Conservation (phyloP, 2,797 vertebrate genomes). For the Leontopithecus rosalia region DNA sequence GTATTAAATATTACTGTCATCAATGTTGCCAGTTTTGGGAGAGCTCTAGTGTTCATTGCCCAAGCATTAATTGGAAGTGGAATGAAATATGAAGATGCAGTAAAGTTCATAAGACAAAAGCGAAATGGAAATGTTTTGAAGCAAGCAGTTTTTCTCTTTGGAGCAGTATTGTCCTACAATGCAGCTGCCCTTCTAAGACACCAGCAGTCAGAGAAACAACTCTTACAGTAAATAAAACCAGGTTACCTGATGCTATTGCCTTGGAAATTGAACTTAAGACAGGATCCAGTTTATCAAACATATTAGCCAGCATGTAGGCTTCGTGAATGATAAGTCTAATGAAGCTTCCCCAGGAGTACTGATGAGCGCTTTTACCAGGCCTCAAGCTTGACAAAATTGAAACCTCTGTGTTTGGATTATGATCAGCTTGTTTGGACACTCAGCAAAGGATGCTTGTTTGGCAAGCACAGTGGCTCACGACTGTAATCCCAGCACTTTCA, state of each 20-base stretch:
- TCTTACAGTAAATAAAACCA: not conserved
- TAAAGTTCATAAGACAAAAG: not conserved
- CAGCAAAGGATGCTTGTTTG: not conserved
- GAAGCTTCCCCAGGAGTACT: not conserved
- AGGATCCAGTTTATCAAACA: not conserved
- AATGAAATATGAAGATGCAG: not conserved
- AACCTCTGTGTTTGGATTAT: slow-evolving; percentile 8
- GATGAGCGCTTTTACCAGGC: not conserved
- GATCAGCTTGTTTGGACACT: not conserved
- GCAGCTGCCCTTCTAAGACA: not conserved
- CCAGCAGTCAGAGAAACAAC: not conserved
- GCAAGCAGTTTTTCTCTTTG: not conserved
- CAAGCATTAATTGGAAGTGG: not conserved
- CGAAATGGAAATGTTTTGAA: not conserved
- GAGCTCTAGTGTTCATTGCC: not conserved
- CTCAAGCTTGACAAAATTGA: not conserved
- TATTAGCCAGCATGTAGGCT: not conserved
- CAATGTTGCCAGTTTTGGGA: rapidly evolving
- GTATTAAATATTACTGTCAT: not conserved
- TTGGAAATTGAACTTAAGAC: slow-evolving; percentile 2
- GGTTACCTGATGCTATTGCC: not conserved
- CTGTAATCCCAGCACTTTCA: not conserved
- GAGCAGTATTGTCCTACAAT: not conserved
- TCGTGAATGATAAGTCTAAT: not conserved
- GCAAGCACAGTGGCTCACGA: not conserved